Conservation (phyloP, 2,113 vertebrate genomes). For the Brachypodius melanocephalos region DNA sequence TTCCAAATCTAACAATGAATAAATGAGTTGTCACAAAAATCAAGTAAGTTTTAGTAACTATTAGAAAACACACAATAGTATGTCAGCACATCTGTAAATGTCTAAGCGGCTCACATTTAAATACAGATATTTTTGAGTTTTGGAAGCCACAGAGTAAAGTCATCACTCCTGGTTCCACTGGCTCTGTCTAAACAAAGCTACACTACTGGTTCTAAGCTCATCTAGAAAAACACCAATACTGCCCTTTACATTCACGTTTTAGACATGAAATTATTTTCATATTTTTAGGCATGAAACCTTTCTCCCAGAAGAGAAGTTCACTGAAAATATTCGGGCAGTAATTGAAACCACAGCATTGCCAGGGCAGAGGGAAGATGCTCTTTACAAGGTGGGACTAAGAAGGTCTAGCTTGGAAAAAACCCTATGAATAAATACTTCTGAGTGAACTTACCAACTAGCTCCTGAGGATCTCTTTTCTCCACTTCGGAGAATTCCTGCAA, state of each 20-base stretch:
- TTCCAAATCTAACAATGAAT: neutral
- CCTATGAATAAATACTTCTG: neutral
- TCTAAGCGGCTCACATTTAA: neutral
- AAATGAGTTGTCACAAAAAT: neutral
- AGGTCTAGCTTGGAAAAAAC: neutral
- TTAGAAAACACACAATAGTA: neutral
- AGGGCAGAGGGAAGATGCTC: neutral
- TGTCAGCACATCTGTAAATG: neutral
- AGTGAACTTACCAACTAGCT: slow-evolving; percentile 88
- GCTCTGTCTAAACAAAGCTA: neutral
- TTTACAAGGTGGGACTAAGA: neutral
- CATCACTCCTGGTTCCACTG: neutral
- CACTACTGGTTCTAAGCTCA: neutral
- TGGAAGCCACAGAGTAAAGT: neutral
- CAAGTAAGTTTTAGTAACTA: neutral
- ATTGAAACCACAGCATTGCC: neutral
- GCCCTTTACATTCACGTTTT: neutral
- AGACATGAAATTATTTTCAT: neutral
- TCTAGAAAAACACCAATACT: neutral
- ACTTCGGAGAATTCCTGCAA: slow-evolving; percentile 81
- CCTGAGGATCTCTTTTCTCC: slow-evolving; percentile 91
- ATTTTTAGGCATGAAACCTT: neutral
- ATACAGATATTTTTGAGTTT: neutral
- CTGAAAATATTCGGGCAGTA: neutral
- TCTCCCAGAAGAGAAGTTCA: neutral